phyloP scores from a whole-genome alignment of 2,113 vertebrate species.

The Hemibagrus wyckioides region DNA sequence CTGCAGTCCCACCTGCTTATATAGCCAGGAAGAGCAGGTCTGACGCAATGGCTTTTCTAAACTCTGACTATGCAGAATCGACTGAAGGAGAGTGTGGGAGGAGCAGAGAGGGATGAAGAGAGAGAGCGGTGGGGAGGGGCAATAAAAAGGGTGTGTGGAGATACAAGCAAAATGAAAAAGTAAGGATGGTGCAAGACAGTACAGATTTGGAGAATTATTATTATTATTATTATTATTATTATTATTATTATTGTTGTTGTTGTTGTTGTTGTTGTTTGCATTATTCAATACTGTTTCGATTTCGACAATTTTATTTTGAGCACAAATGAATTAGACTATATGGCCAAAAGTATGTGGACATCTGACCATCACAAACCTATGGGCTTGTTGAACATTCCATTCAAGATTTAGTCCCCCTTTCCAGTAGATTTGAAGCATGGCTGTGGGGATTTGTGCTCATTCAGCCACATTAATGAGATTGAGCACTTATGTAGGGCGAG shows the following conservation, averaged over 20 bases:
- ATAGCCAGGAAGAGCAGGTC: conserved; percentile 64
- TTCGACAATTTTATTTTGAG: background rate
- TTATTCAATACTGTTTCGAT: background rate
- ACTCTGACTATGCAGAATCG: conserved; percentile 69
- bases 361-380: background rate
- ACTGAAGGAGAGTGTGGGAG: conserved; percentile 55
- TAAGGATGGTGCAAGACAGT: background rate
- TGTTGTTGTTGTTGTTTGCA: background rate
- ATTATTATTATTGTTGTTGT: background rate
- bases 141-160: background rate
- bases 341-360: background rate
- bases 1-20: conserved; percentile 69
- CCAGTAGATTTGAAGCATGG: background rate
- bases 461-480: background rate
- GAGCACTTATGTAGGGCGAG: too few species aligned
- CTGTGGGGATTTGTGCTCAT: background rate
- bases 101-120: conserved; percentile 13
- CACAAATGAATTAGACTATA: background rate
- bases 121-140: conserved; percentile 14
- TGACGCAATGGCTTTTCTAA: conserved; percentile 68
- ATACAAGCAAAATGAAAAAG: background rate
- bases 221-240: background rate
- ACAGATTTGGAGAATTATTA: background rate
- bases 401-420: background rate
- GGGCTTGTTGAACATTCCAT: background rate